phyloP scores from a whole-genome alignment of 2,797 vertebrate genomes.

The Melanotaenia boesemani region DNA sequence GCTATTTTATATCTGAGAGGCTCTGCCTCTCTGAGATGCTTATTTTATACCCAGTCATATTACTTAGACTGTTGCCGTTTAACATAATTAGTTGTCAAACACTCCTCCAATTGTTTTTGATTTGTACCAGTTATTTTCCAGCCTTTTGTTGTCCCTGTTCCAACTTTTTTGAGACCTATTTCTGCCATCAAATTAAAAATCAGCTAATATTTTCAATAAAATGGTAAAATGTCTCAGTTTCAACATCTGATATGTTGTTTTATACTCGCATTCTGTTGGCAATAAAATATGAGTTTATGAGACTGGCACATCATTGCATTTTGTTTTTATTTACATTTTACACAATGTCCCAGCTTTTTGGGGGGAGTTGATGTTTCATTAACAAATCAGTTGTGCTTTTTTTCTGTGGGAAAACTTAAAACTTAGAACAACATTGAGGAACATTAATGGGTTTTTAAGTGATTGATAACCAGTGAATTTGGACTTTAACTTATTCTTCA shows the following conservation, averaged over 20 bases:
- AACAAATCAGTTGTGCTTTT: not conserved
- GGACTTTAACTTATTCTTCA: not conserved
- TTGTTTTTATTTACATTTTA: not conserved
- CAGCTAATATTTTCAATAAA: too few species aligned
- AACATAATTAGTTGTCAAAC: not conserved
- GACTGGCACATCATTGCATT: not conserved
- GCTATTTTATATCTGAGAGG: not conserved
- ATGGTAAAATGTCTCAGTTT: not conserved
- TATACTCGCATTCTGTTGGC: not conserved
- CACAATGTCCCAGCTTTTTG: not conserved
- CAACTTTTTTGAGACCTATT: too few species aligned
- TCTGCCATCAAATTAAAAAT: too few species aligned
- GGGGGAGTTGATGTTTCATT: not conserved
- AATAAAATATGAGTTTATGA: not conserved
- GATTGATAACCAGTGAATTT: not conserved
- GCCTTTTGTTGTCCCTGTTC: too few species aligned
- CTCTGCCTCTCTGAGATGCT: not conserved
- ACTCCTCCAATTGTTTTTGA: too few species aligned
- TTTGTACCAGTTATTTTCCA: too few species aligned
- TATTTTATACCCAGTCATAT: not conserved
- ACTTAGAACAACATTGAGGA: not conserved
- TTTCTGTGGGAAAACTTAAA: not conserved
- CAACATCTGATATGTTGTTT: not conserved
- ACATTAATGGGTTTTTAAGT: not conserved
- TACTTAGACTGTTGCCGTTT: not conserved